Evolutionary conservation across 1,140 invertebrate genomes (phyloP), one percentile per base, ranked within the genome.

Genomic region (Calliopsis andreniformis): DNA sequence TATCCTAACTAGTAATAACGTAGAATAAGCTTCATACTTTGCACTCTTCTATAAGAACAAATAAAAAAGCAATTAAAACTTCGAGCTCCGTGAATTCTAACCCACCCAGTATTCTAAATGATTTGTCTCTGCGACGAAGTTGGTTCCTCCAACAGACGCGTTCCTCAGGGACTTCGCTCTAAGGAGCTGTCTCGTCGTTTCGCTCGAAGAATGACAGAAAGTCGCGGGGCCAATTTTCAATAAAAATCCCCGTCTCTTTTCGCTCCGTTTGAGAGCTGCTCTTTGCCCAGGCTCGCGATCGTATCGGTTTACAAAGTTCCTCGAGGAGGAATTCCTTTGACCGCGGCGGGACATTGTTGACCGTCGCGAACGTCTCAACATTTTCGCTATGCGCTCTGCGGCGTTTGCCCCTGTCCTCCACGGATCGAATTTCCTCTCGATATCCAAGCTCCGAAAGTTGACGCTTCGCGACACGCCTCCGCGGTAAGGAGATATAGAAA

Each of bases 391-490:
- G 5, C 20, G 2, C 25, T 14, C 28, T 6, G 18, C 25, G 3
- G 18, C 39, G 7, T 20, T 25, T 3, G 28, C 35, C 39, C 58
- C 16, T 58, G 43, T 2, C 8, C 20, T 10, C 16, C 70, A 42
- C 6, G 70, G 39, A 62, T 73, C 70, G 70, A 73, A 66, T 66
- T 73, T 73, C 56, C 70, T 55, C 10, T 10, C 49, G 42, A 47
- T 71, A 70, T 61, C 28, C 67, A n/a, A 12, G 14, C 16, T 45
- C 56, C 30, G 35, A 53, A 72, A 51, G 25, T 51, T 55, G 49
- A 73, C 61, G 59, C 64, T 72, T 53, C 20, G 70, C 32, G 58
- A 71, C 58, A 71, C 69, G 69, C 69, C 69, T 62, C 58, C 59
- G 49, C 69, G 45, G 69, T 62, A 62, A 61, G 69, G 43, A 62